Evolutionary conservation across 1,140 invertebrate genomes (phyloP).

Genomic region (Bombus huntii): DNA sequence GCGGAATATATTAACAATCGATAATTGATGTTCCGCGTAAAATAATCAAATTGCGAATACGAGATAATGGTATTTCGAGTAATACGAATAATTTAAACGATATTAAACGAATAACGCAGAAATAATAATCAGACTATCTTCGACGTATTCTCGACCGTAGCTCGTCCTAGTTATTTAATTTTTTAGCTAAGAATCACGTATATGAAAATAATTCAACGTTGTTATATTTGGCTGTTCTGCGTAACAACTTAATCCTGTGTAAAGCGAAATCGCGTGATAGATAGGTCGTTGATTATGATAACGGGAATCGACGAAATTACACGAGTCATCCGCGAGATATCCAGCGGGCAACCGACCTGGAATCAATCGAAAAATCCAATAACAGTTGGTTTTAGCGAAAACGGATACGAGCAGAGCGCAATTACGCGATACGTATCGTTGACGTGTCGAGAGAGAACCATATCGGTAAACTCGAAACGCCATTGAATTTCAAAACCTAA

Average conservation of each 20-base stretch:
- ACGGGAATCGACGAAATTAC: neutral
- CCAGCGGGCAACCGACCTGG: neutral
- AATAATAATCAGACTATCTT: too few species aligned
- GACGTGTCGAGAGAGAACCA: neutral
- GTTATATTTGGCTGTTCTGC: too few species aligned
- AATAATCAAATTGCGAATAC: neutral
- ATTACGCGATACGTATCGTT: slow-evolving; percentile 35
- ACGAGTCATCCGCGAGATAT: neutral
- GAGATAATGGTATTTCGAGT: too few species aligned
- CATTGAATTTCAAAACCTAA: slow-evolving; percentile 32
- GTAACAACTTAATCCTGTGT: neutral
- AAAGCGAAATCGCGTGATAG: neutral
- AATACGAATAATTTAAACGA: too few species aligned
- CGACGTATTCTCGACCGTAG: too few species aligned
- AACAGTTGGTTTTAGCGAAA: slow-evolving; percentile 9
- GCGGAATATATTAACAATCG: too few species aligned
- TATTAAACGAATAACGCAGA: too few species aligned
- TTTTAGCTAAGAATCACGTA: neutral
- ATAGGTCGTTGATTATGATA: neutral
- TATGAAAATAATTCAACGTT: too few species aligned
- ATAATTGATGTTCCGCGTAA: neutral
- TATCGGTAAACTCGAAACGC: slow-evolving; percentile 20
- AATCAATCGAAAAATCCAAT: slow-evolving; percentile 44
- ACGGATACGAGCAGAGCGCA: neutral
- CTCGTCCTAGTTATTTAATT: neutral